These are phyloP conservation scores for Coenonympha glycerion DNA, from an alignment of 2,888 invertebrate genomes.

Conservation along the genomic window DNA sequence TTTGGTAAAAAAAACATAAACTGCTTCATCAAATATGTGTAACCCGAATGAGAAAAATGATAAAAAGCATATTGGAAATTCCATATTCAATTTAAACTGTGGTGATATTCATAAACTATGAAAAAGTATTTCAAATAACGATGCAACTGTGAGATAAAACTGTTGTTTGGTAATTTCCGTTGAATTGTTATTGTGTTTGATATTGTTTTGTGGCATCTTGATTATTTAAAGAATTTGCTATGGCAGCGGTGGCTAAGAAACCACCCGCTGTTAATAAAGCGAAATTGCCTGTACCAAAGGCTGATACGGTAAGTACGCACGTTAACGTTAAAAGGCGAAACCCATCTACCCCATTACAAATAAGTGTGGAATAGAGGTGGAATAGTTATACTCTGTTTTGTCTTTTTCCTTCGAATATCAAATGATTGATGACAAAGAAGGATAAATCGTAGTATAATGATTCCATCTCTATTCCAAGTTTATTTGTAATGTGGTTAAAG, in stretches of 20 bases:
- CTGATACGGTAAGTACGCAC: conserved; percentile 55
- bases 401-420: too few species aligned
- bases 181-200: conserved; percentile 29
- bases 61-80: neutral
- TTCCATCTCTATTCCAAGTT: too few species aligned
- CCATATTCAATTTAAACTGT: neutral
- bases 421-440: too few species aligned
- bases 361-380: too few species aligned
- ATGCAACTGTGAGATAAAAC: conserved; percentile 47
- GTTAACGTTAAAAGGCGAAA: too few species aligned
- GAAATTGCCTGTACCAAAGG: conserved; percentile 36
- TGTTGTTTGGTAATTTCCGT: conserved; percentile 23
- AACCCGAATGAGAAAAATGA: conserved; percentile 17
- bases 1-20: neutral
- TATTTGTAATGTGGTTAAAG: too few species aligned
- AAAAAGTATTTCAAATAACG: conserved; percentile 13
- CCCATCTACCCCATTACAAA: too few species aligned
- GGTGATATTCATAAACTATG: neutral
- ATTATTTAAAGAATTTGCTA: conserved; percentile 46
- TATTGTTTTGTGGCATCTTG: conserved; percentile 56
- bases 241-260: conserved; percentile 66
- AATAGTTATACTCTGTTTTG: too few species aligned
- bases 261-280: conserved; percentile 28
- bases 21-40: conserved; percentile 27
- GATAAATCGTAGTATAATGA: too few species aligned